A percentile compares a stretch with the other conserved stretches of the same genome.
Evolutionary conservation across 2,113 vertebrate species (phyloP).

Genomic region (Neodon shergylaensis): DNA sequence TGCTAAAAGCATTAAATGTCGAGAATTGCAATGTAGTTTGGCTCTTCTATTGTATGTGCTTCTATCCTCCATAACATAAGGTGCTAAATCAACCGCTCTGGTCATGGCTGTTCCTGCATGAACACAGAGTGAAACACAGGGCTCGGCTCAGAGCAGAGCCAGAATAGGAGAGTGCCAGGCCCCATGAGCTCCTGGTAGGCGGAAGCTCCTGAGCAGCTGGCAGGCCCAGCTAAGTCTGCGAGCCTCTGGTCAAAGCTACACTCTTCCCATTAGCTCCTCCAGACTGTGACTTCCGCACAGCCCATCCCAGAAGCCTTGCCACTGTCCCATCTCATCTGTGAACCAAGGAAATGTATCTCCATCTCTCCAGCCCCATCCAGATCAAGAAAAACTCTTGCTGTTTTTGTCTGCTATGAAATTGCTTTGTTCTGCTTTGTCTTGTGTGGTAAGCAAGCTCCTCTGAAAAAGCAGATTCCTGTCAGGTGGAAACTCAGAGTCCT

Average conservation of each 20-base stretch:
- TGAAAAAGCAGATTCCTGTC: not conserved
- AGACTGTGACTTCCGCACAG: accelerated
- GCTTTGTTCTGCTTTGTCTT: not conserved
- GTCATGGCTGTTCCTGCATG: not conserved
- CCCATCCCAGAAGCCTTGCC: accelerated
- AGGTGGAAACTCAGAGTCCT: not conserved
- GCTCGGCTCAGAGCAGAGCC: not conserved
- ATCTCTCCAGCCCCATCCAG: not conserved
- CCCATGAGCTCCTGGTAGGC: not conserved
- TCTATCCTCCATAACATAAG: not conserved
- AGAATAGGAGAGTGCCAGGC: accelerated
- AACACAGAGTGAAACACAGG: too few species aligned
- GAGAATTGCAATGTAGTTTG: not conserved
- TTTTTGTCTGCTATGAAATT: too few species aligned
- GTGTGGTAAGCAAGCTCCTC: not conserved
- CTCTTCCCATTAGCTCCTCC: not conserved
- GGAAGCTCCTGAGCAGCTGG: not conserved
- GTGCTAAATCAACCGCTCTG: not conserved
- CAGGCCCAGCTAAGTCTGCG: not conserved
- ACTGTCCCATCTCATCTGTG: not conserved
- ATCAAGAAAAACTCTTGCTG: not conserved
- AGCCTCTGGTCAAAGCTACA: not conserved
- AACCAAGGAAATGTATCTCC: not conserved
- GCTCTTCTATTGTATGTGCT: not conserved
- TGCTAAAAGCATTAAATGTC: not conserved